These are phyloP conservation scores for Arrhopalites spinosus DNA, from an alignment of 2,888 invertebrate species.

Conservation along the genomic window DNA sequence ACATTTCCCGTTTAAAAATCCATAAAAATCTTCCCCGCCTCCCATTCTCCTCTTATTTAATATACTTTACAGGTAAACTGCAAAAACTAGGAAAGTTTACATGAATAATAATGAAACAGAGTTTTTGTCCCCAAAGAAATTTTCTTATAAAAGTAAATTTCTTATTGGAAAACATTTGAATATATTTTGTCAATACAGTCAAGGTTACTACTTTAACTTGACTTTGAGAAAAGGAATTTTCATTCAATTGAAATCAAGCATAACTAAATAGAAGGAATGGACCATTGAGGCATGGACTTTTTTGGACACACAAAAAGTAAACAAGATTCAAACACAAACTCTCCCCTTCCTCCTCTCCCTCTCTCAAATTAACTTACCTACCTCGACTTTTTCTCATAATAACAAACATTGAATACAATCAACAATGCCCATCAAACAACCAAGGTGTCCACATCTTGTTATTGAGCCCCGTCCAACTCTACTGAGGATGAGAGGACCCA, in stretches of 20 bases:
- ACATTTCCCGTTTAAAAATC: too few species aligned
- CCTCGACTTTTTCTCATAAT: conserved; percentile 1
- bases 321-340: not conserved
- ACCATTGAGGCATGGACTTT: not conserved
- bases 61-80: too few species aligned
- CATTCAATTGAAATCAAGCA: not conserved
- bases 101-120: too few species aligned
- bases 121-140: too few species aligned
- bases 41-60: too few species aligned
- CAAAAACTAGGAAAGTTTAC: too few species aligned
- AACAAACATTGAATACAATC: not conserved
- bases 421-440: not conserved
- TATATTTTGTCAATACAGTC: not conserved
- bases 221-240: not conserved
- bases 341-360: not conserved
- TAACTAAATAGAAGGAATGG: not conserved
- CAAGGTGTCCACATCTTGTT: conserved; percentile 8
- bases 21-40: too few species aligned
- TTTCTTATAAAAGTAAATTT: too few species aligned
- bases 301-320: not conserved
- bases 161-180: too few species aligned
- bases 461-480: not conserved
- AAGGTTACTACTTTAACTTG: conserved; percentile 15
- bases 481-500: too few species aligned
- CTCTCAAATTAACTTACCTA: conserved; percentile 3